A percentile compares a stretch with the other conserved stretches of the same genome.
These are phyloP conservation scores for Garra rufa DNA, from an alignment of 2,113 vertebrate genomes.

Conservation along the genomic window DNA sequence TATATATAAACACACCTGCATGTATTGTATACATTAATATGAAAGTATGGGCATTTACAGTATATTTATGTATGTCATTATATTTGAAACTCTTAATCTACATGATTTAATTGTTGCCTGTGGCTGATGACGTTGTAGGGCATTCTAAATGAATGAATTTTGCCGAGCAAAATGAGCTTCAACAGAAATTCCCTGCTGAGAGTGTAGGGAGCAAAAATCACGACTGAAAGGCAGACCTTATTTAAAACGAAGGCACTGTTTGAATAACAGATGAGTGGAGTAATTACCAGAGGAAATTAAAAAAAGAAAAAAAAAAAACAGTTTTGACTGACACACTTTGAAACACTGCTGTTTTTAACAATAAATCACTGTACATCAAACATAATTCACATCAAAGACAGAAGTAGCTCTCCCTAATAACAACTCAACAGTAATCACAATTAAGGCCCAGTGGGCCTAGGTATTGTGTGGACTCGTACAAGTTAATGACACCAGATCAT, in stretches of 20 bases:
- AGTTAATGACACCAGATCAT: slow-evolving; percentile 38
- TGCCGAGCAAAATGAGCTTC: neutral
- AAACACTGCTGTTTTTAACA: neutral
- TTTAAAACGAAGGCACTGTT: neutral
- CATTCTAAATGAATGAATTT: neutral
- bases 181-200: neutral
- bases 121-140: neutral
- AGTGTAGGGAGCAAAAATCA: neutral
- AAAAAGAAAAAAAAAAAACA: neutral
- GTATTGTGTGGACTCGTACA: slow-evolving; percentile 21
- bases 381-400: slow-evolving; percentile 11
- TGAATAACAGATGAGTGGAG: slow-evolving; percentile 5
- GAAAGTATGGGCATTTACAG: neutral
- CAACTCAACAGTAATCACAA: neutral
- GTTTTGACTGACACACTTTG: neutral
- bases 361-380: neutral
- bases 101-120: neutral
- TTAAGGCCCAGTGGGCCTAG: neutral
- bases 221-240: neutral
- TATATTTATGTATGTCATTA: neutral
- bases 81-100: neutral
- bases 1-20: neutral
- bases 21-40: neutral
- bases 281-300: neutral
- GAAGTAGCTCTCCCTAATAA: neutral